phyloP scores from a whole-genome alignment of 2,888 invertebrate species.

The Ametastegia equiseti region DNA sequence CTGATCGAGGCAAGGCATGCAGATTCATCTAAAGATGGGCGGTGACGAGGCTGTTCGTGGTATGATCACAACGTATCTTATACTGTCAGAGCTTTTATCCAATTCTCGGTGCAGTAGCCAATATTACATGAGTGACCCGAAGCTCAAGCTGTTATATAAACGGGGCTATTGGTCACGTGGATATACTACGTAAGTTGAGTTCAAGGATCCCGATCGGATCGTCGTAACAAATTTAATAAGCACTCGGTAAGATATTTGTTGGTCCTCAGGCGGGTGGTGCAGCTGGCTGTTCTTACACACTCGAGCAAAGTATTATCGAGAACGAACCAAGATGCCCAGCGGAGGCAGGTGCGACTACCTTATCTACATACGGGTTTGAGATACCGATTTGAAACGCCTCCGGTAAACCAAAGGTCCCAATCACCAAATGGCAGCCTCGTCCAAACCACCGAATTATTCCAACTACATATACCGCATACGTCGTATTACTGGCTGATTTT shows the following conservation, averaged over 20 bases:
- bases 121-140: slow-evolving; percentile 12
- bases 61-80: not conserved
- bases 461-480: slow-evolving; percentile 21
- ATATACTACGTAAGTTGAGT: not conserved
- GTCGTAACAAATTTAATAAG: slow-evolving; percentile 35
- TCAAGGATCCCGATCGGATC: slow-evolving; percentile 17
- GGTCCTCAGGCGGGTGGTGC: slow-evolving; percentile 45
- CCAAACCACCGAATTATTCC: slow-evolving; percentile 35
- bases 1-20: not conserved
- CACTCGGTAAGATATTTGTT: slow-evolving; percentile 27
- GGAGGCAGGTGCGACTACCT: slow-evolving; percentile 47
- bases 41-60: not conserved
- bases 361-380: slow-evolving; percentile 36
- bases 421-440: slow-evolving; percentile 36
- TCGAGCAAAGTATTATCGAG: slow-evolving; percentile 7
- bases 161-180: not conserved
- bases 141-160: not conserved
- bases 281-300: slow-evolving; percentile 21
- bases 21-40: slow-evolving; percentile 41
- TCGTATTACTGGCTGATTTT: not conserved
- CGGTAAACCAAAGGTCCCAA: slow-evolving; percentile 21
- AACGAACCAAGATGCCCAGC: slow-evolving; percentile 28
- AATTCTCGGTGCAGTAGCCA: slow-evolving; percentile 16
- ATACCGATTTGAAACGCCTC: slow-evolving; percentile 34
- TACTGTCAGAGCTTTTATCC: not conserved